phyloP scores from a whole-genome alignment of 2,797 vertebrate species.

The Bothrops alternatus region DNA sequence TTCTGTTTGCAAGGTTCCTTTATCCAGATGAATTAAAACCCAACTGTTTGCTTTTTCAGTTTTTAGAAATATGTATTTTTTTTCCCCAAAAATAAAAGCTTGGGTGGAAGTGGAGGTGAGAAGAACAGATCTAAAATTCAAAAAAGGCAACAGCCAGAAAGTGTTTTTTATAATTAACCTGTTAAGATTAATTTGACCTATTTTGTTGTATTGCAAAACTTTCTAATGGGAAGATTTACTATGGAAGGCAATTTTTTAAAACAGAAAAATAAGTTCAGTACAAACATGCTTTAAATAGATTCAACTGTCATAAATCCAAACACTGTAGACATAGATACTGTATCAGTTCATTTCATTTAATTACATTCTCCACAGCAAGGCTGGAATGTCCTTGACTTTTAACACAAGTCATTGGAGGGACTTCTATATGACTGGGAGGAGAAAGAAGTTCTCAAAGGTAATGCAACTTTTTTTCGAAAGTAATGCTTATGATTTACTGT shows the following conservation, averaged over 20 bases:
- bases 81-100: slow-evolving; percentile 31
- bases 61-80: slow-evolving; percentile 42
- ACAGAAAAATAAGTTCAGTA: slow-evolving; percentile 5
- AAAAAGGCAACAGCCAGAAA: slow-evolving; percentile 10
- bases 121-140: slow-evolving; percentile 36
- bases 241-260: slow-evolving; percentile 8
- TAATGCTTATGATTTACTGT: slow-evolving; percentile 61
- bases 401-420: slow-evolving; percentile 52
- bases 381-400: slow-evolving; percentile 53
- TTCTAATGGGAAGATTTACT: slow-evolving; percentile 30
- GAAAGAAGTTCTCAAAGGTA: slow-evolving; percentile 46
- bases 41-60: slow-evolving; percentile 47
- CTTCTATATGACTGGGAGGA: slow-evolving; percentile 49
- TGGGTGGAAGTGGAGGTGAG: neutral
- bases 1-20: slow-evolving; percentile 42
- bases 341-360: slow-evolving; percentile 56
- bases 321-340: slow-evolving; percentile 43
- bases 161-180: neutral
- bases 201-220: slow-evolving; percentile 20
- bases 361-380: slow-evolving; percentile 18
- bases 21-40: slow-evolving; percentile 54
- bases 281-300: slow-evolving; percentile 41
- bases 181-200: neutral
- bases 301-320: slow-evolving; percentile 44
- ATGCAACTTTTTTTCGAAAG: slow-evolving; percentile 61